A percentile compares a stretch with the other conserved stretches of the same genome.
Evolutionary conservation across 2,888 invertebrate genomes (phyloP).

Genomic region (Reticulitermes lucifugus): DNA sequence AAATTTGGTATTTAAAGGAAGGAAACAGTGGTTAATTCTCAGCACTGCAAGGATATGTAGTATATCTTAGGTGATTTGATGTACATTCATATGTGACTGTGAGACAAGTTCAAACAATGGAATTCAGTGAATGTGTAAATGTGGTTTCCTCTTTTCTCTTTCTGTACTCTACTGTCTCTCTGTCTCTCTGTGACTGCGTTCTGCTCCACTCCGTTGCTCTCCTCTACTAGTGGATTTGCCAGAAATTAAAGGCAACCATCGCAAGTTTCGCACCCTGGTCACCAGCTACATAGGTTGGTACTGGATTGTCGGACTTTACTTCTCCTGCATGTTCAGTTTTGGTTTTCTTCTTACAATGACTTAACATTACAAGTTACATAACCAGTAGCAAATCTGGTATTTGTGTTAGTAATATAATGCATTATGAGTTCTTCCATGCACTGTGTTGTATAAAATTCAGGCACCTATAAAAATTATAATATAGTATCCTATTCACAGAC

Average conservation of each 20-base stretch:
- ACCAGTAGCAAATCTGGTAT: no score
- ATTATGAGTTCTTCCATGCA: no score
- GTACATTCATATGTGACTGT: background rate
- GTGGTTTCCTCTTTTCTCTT: slow-evolving; percentile 37
- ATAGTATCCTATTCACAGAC: no score
- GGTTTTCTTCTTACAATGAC: slow-evolving; percentile 8
- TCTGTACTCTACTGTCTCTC: slow-evolving; percentile 29
- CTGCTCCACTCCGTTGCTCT: slow-evolving; percentile 40
- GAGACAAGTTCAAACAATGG: slow-evolving; percentile 18
- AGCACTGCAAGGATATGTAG: background rate
- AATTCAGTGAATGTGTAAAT: slow-evolving; percentile 36
- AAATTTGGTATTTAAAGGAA: no score
- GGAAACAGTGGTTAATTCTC: background rate
- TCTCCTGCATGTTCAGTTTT: slow-evolving; percentile 31
- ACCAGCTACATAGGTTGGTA: slow-evolving; percentile 95
- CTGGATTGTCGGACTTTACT: slow-evolving; percentile 62
- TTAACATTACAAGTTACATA: background rate
- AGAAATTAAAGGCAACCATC: slow-evolving; percentile 98
- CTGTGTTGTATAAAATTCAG: no score
- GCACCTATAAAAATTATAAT: no score
- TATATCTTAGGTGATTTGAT: background rate
- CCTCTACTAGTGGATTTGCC: slow-evolving; percentile 89
- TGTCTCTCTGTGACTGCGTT: slow-evolving; percentile 30
- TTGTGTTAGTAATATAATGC: no score
- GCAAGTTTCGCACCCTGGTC: slow-evolving; percentile 99